Percentiles rank a stretch among this genome's conserved stretches.
Evolutionary conservation across 35 echinoderm and acorn worm species (phyloP).

Genomic region (Apostichopus parvimensis): DNA sequence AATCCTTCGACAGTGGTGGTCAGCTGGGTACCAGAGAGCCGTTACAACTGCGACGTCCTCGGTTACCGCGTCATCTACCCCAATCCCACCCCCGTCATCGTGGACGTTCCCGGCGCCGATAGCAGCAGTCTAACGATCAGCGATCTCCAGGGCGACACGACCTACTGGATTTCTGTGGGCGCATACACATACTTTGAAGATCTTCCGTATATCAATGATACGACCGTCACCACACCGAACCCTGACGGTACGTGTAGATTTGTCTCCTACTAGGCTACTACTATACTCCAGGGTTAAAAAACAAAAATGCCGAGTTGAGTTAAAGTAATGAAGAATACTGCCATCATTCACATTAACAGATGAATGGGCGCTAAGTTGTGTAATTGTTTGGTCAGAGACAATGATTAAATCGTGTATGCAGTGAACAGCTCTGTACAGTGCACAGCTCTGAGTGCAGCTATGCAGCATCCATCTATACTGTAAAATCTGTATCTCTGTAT

Average conservation of each 20-base stretch:
- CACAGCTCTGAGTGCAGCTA: too few relatives aligned
- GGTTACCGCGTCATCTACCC: conserved; percentile 70
- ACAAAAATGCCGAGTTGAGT: too few relatives aligned
- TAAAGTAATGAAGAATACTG: too few relatives aligned
- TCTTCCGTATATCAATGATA: conserved; percentile 40
- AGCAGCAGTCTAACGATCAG: conserved; percentile 26
- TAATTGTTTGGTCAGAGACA: too few relatives aligned
- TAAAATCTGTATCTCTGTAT: too few relatives aligned
- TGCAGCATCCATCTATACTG: too few relatives aligned
- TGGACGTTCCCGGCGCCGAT: conserved; percentile 65
- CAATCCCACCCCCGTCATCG: conserved; percentile 12
- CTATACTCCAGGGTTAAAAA: too few relatives aligned
- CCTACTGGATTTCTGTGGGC: conserved; percentile 64
- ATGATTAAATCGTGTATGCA: too few relatives aligned
- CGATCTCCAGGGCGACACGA: conserved; percentile 40
- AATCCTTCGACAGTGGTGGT: conserved; percentile 51
- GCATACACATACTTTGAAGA: conserved; percentile 50
- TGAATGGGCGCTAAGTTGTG: too few relatives aligned
- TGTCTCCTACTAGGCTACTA: neutral
- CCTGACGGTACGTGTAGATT: neutral
- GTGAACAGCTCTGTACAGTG: too few relatives aligned
- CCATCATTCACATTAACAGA: too few relatives aligned
- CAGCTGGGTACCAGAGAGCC: conserved; percentile 52
- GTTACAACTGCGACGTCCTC: conserved; percentile 74
- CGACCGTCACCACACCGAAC: conserved; percentile 55